phyloP scores from a whole-genome alignment of 2,797 vertebrate genomes.

The Muraenolepis orangiensis region DNA sequence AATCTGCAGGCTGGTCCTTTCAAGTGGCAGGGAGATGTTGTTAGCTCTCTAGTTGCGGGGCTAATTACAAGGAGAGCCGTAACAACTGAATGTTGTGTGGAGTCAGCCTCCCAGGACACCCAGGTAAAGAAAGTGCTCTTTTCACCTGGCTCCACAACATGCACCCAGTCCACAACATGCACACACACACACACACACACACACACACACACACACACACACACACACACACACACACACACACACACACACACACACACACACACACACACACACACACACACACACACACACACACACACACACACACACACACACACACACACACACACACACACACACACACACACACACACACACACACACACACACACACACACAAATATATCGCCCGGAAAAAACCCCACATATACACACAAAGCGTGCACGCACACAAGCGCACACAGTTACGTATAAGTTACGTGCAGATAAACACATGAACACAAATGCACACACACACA shows the following conservation, averaged over 20 bases:
- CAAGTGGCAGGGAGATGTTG: conserved; percentile 58
- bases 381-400: no score
- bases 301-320: no score
- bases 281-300: not conserved
- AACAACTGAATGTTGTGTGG: conserved; percentile 66
- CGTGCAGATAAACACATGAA: not conserved
- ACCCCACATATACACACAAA: no score
- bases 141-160: conserved; percentile 30
- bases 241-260: not conserved
- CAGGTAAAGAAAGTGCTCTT: conserved; percentile 63
- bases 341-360: no score
- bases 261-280: not conserved
- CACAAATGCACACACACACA: not conserved
- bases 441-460: not conserved
- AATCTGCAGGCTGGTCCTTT: conserved; percentile 51
- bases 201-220: conserved; percentile 1
- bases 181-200: not conserved
- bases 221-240: not conserved
- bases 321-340: no score
- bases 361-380: no score
- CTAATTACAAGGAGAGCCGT: conserved; percentile 69
- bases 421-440: no score
- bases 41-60: conserved; percentile 46
- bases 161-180: not conserved
- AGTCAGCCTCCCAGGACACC: conserved; percentile 58